Evolutionary conservation across 2,797 vertebrate genomes (phyloP).

Genomic region (Silurus lanzhouensis): DNA sequence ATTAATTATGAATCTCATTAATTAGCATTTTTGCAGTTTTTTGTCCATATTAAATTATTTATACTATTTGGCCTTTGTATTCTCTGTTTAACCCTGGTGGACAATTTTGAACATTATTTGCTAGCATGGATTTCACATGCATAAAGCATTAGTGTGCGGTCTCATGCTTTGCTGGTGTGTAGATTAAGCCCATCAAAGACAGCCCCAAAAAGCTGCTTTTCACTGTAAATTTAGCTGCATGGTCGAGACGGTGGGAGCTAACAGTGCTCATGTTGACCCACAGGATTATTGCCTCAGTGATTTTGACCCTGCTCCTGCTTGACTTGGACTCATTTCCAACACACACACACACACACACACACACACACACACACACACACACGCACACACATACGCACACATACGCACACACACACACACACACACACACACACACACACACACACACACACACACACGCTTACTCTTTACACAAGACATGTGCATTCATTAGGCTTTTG

Average conservation of each 20-base stretch:
- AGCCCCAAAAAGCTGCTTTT: constrained; percentile 60
- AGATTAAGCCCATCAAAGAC: constrained; percentile 63
- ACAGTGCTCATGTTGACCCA: constrained; percentile 74
- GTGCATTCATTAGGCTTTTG: constrained; percentile 76
- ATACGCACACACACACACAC: constrained; percentile 12
- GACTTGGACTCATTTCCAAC: constrained; percentile 68
- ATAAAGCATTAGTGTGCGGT: constrained; percentile 45
- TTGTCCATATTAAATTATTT: constrained; percentile 13
- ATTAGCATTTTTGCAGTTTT: not conserved
- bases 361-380: constrained; percentile 43
- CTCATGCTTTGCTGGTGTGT: constrained; percentile 54
- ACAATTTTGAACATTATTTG: constrained; percentile 50
- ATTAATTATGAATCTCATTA: constrained; percentile 8
- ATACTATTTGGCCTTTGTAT: constrained; percentile 2
- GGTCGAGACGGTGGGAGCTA: constrained; percentile 61
- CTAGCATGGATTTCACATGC: constrained; percentile 47
- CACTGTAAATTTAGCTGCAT: constrained; percentile 69
- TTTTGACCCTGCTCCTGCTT: constrained; percentile 73
- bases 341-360: constrained; percentile 54
- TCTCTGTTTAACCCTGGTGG: constrained; percentile 33
- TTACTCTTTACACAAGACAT: constrained; percentile 63
- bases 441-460: constrained; percentile 16
- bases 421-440: constrained; percentile 57
- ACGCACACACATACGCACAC: constrained; percentile 56
- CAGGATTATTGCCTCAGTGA: constrained; percentile 76